These are phyloP conservation scores for Porites australiensis DNA, from an alignment of 64 coral and sea anemone genomes.

Conservation along the genomic window DNA sequence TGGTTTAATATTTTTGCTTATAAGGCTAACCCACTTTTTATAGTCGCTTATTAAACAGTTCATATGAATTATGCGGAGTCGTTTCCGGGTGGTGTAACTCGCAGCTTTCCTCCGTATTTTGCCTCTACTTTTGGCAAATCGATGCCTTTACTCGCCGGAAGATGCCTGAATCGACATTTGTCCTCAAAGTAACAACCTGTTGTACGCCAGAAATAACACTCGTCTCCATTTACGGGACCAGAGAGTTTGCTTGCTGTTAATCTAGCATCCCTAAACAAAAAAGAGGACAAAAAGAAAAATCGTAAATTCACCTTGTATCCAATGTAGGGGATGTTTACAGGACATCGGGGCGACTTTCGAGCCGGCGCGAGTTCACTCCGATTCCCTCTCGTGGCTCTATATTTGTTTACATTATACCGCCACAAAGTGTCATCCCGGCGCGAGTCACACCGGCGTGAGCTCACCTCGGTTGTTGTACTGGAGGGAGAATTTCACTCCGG, in stretches of 20 bases:
- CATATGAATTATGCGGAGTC: neutral
- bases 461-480: too few relatives aligned
- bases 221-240: slow-evolving; percentile 95
- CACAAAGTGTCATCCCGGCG: too few relatives aligned
- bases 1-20: neutral
- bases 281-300: neutral
- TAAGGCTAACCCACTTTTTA: neutral
- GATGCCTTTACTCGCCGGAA: slow-evolving; percentile 78
- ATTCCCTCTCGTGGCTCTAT: too few relatives aligned
- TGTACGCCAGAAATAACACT: slow-evolving; percentile 99
- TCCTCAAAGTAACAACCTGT: slow-evolving; percentile 93
- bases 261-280: neutral
- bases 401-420: too few relatives aligned
- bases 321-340: neutral
- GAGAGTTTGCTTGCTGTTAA: slow-evolving; percentile 51
- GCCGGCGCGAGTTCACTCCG: too few relatives aligned
- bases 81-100: slow-evolving; percentile 2
- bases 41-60: neutral
- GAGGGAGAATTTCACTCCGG: too few relatives aligned
- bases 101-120: slow-evolving; percentile 89
- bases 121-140: slow-evolving; percentile 95
- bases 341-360: too few relatives aligned
- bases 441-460: too few relatives aligned
- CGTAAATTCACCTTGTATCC: neutral
- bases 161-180: slow-evolving; percentile 82